Base-by-base conservation (phyloP, 2,797 vertebrate species). In the Acanthornis magna region DNA sequence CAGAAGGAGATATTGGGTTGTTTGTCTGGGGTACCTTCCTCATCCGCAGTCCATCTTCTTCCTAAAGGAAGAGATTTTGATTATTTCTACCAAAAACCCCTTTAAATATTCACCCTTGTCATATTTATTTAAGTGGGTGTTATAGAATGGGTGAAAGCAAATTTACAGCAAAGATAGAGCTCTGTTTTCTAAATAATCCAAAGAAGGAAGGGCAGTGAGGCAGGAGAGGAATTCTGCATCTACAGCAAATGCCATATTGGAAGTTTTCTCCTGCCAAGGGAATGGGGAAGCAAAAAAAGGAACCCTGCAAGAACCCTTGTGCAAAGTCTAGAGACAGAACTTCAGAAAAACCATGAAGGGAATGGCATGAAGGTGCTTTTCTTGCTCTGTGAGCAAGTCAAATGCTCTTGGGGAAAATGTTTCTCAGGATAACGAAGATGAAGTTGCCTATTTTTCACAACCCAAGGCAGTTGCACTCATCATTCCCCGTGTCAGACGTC, bases 1-100 rank as follows among this genome's bases (percentile, higher is more conserved):
- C 97, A 34, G 97, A 95, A 75, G 96, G 95, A n/a, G 98, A 96
- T 18, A 94, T 96, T 48, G 98, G 96, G 97, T 98, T 99, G 97
- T 98, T 98, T 94, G 98, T 98, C 94, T 98, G 97, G 62, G 97
- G 98, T 18, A 97, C 96, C 98, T 99, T 99, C 98, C 99, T 98
- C 99, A 99, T 98, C 97, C 99, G 98, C 95, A 99, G 98, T 36
- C 99, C 99, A 16, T 99, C 99, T 91, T 99, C 99, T 97, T 99
- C 99, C 99, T 99, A 71, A 15, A 73, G 83, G 42, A 89, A 53
- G 20, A 81, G 4, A 63, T 0, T 16, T 1, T 11, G 21, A 62
- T 93, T 66, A 95, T 47, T 66, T 79, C 48, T 16, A 62, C 13
- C 36, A 27, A 29, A 47, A 25, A 54, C 14, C 40, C 40, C 43